Evolutionary conservation across 2,113 vertebrate genomes (phyloP), one percentile per base, ranked within the genome.

Genomic region (Trochalopteron elliotii): DNA sequence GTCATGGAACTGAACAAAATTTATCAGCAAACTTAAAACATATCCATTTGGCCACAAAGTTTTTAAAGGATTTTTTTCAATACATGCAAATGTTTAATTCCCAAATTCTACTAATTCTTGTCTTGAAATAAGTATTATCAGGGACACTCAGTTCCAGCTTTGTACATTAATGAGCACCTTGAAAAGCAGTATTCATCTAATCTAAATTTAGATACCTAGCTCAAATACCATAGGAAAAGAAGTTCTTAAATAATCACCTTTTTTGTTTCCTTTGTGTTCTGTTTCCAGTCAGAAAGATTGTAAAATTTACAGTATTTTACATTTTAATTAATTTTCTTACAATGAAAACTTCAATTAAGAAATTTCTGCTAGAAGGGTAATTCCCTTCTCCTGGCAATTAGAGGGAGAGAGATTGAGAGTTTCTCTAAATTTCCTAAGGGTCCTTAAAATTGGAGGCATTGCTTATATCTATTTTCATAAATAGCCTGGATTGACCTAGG

Each of bases 21-120:
- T 74, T 55, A 63, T 7, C 6, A 55, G 8, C 25, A 87, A 91
- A 31, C 2, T 7, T 35, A 50, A 80, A 83, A 52, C 1, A 2
- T 18, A 52, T n/a, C 17, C 1, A 4, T n/a, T 45, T 47, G 5
- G 2, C 19, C 37, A 67, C 4, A 9, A 11, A 37, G 4, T 10
- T 83, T 90, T 80, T 30, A 72, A 64, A 56, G 5, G 12, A 28
- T 10, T 83, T 64, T 67, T 68, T 83, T 49, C 11, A 67, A 19
- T 33, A 49, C 2, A 24, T 35, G 24, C 3, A 61, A 74, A 61
- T 12, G 42, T 71, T 82, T 63, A 3, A 42, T 59, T 87, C 52
- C 7, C 5, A 75, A 60, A 50, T 83, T 76, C 57, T 53, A 56
- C 15, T 25, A 9, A 57, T 31, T 70, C 16, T 64, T 64, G 9